Evolutionary conservation across 2,113 vertebrate genomes (phyloP).

Genomic region (Ceuthmochares aereus): DNA sequence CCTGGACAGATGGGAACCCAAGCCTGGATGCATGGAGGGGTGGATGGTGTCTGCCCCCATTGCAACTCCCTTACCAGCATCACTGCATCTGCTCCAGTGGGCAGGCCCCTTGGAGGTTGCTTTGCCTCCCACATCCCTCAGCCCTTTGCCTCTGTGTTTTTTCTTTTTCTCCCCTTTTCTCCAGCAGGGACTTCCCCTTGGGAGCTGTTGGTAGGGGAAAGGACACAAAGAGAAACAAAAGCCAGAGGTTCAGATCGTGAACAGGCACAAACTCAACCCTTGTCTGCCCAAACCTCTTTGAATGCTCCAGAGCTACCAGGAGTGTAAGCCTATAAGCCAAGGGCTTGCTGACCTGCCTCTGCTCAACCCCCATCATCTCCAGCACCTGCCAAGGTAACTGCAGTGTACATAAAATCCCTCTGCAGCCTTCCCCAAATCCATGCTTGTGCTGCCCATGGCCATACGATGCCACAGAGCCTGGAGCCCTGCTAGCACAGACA

Average conservation of each 20-base stretch:
- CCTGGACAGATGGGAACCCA: background rate
- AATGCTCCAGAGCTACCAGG: background rate
- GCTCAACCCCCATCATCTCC: background rate
- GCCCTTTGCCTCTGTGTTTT: background rate
- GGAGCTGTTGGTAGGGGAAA: background rate
- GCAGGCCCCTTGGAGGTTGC: rapidly evolving
- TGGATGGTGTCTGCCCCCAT: rapidly evolving
- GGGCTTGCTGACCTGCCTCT: background rate
- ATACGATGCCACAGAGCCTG: background rate
- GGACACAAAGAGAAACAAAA: background rate
- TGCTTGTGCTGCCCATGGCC: rapidly evolving
- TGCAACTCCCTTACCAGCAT: background rate
- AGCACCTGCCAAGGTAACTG: background rate
- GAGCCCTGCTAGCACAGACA: background rate
- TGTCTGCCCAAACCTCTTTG: background rate
- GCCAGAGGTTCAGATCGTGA: background rate
- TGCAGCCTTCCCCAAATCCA: background rate
- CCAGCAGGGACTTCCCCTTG: background rate
- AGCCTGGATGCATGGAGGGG: background rate
- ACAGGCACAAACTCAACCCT: background rate
- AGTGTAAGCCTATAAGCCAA: background rate
- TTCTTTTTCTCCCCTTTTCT: background rate
- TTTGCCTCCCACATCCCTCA: background rate
- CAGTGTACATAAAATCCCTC: background rate
- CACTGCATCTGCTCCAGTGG: background rate